A percentile compares a stretch with the other conserved stretches of the same genome.
These are phyloP conservation scores for Gambelia wislizenii DNA, from an alignment of 2,797 vertebrate genomes.

Conservation along the genomic window DNA sequence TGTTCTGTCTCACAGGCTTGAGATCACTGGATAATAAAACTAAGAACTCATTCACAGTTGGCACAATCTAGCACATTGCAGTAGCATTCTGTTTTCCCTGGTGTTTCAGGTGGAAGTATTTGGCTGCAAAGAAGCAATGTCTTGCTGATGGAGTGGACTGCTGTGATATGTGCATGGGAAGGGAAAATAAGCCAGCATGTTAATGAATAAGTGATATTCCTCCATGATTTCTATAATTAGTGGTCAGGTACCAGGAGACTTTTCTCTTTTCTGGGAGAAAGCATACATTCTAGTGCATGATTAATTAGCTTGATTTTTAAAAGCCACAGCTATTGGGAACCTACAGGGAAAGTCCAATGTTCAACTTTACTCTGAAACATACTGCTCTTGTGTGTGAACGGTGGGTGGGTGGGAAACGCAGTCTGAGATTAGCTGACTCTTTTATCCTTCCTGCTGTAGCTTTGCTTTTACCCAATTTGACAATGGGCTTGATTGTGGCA, in stretches of 20 bases:
- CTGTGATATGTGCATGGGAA: conserved; percentile 26
- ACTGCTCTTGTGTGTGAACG: conserved; percentile 34
- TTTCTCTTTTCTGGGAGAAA: conserved; percentile 31
- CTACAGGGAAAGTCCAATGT: conserved; percentile 41
- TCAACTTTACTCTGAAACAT: conserved; percentile 5
- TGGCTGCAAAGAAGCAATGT: conserved; percentile 46
- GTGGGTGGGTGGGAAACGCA: not conserved
- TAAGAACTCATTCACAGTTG: conserved; percentile 29
- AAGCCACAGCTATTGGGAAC: not conserved
- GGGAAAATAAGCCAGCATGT: not conserved
- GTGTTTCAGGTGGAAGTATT: conserved; percentile 31
- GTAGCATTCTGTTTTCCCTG: conserved; percentile 49
- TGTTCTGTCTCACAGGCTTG: conserved; percentile 28
- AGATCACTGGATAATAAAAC: conserved; percentile 9
- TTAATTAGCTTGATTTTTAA: conserved; percentile 46
- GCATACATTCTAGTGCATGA: not conserved
- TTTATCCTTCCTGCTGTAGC: conserved; percentile 17
- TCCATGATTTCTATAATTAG: not conserved
- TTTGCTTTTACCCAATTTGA: conserved; percentile 40
- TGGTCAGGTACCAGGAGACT: conserved; percentile 13
- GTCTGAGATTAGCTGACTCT: conserved; percentile 10
- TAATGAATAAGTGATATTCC: conserved; percentile 15
- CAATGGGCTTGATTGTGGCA: conserved; percentile 38
- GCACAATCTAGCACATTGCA: conserved; percentile 18
- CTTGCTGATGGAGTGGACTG: conserved; percentile 25